Evolutionary conservation across 37 sponge, comb jelly and placozoan genomes (phyloP), one percentile per base, ranked within the genome.

Genomic region (Trichoplax adhaerens): DNA sequence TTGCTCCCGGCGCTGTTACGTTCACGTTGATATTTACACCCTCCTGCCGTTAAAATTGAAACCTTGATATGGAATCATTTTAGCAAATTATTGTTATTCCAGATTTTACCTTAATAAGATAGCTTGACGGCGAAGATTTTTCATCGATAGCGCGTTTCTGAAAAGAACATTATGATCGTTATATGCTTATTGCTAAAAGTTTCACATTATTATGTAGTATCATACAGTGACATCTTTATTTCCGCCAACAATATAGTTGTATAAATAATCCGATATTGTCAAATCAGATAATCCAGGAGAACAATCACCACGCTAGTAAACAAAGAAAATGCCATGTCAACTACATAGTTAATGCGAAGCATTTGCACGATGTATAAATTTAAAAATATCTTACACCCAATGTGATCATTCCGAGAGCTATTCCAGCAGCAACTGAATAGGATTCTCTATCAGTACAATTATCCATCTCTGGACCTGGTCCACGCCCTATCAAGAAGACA

Each of bases 401-500:
- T 8, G 78, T 77, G 46, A 84, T 79, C 74, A 94, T 70, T 50
- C 95, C 95, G 0, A 94, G 83, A 66, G 84, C 82, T 50, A 94
- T 70, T 0, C 95, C 95, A 71, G 91, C 87, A 12, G 91, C 72
- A 5, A 94, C 73, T 2, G 88, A 77, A 58, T 90, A 87, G 1
- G 81, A 86, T 66, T 90, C 87, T 65, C 95, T 69, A 65, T 94
- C 81, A 70, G 74, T 75, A 8, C 81, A 72, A 84, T 88, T 81
- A 77, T 90, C 91, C 77, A 86, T 73, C n/a, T 94, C 91, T 0
- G 91, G 87, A 2, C 95, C 88, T 59, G 85, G 83, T 10, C 53
- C 54, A 3, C 54, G 68, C 10, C 29, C 29, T 29, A 29, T 29
- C 29, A 29, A 29, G 29, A 29, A 29, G 29, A 29, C 29, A 29